Evolutionary conservation across 2,888 invertebrate genomes (phyloP), one percentile per base, ranked within the genome.

Genomic region (Desoria tigrina): DNA sequence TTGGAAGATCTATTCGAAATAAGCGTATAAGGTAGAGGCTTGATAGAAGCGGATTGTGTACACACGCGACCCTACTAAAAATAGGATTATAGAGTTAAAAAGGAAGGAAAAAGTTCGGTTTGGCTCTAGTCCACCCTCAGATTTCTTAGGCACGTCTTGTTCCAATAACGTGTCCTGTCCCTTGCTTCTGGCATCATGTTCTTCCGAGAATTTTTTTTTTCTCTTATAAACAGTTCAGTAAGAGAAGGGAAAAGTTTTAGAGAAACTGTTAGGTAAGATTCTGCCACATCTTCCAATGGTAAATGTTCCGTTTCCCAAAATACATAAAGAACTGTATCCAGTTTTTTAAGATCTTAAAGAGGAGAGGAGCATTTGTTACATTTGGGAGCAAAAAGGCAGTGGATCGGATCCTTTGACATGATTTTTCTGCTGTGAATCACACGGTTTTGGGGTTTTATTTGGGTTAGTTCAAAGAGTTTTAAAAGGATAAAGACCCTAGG

Each of bases 61-160:
- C 58, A 45, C 58, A 58, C 49, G 28, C 58, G 58, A 58, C 58
- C 45, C 28, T 27, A 57, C 58, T 49, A 58, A 58, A 58, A 58
- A 58, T 58, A 58, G 58, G 58, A 58, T 45, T 58, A n/a, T n/a
- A 21, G 7, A 42, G 42, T 45, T 58, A 18, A 24, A 58, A 54
- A 49, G 18, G 28, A 27, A 58, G 51, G 24, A 58, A 58, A 58
- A 58, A 58, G 23, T 45, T 26, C 4, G 23, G 23, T 7, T 51
- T 26, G 51, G 51, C 51, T 51, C 26, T 26, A 51, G 51, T 51
- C 26, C 51, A 51, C 51, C 51, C 51, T 51, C 51, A 51, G 51
- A 51, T 51, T 51, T 51, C 51, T 4, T 9, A 51, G 23, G 45
- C 45, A 45, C 21, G 45, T 45, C 45, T 45, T 39, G 39, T 39